Evolutionary conservation across 2,797 vertebrate species (phyloP).

Genomic region (Coilia nasus): DNA sequence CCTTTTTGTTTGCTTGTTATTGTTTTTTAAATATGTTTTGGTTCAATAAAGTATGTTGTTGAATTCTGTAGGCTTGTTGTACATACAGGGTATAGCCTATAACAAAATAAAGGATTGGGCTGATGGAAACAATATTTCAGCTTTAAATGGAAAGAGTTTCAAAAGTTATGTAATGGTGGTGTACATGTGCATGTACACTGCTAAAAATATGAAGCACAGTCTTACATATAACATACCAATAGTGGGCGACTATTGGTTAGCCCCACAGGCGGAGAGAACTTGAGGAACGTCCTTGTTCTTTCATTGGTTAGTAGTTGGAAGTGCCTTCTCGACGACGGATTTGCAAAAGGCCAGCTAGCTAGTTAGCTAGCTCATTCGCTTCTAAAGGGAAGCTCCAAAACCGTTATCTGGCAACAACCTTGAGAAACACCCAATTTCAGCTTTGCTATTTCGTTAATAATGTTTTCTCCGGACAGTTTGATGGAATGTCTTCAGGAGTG

Average conservation of each 20-base stretch:
- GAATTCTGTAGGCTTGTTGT: too few relatives aligned
- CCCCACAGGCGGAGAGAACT: background rate
- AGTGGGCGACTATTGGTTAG: background rate
- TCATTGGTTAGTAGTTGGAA: slow-evolving; percentile 13
- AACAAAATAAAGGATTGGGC: too few relatives aligned
- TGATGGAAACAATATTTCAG: too few relatives aligned
- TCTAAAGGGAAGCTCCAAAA: background rate
- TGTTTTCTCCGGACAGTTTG: slow-evolving; percentile 65
- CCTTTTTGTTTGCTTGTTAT: background rate
- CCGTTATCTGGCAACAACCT: slow-evolving; percentile 20
- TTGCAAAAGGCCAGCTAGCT: slow-evolving; percentile 4
- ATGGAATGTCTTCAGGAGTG: slow-evolving; percentile 87
- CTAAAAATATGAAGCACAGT: slow-evolving; percentile 8
- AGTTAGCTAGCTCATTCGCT: slow-evolving; percentile 20
- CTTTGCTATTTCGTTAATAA: background rate
- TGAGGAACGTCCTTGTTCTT: background rate
- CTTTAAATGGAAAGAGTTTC: background rate
- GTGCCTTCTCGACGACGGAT: slow-evolving; percentile 4
- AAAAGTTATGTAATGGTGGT: slow-evolving; percentile 10
- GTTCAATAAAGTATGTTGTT: background rate
- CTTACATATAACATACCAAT: background rate
- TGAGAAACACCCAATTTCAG: background rate
- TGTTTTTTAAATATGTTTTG: background rate
- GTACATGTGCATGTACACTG: background rate
- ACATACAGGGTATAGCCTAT: too few relatives aligned